Evolutionary conservation across 2,888 invertebrate species (phyloP).

Genomic region (Allacma fusca): DNA sequence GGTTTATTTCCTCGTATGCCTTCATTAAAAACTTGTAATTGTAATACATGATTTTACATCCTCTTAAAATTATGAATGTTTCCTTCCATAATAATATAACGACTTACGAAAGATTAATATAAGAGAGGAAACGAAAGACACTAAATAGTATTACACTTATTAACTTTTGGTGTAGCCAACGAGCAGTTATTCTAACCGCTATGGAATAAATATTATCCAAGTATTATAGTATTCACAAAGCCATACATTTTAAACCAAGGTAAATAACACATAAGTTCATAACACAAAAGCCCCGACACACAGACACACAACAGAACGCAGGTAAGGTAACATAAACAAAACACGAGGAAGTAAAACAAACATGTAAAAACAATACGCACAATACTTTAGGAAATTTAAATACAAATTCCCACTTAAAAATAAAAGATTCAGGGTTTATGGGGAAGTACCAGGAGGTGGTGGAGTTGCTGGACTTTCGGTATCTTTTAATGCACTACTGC

Average conservation of each 20-base stretch:
- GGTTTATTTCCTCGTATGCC: background rate
- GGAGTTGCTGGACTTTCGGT: slow-evolving; percentile 7
- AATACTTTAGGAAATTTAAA: background rate
- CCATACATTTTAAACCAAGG: no score
- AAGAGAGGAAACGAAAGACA: no score
- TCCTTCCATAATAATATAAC: no score
- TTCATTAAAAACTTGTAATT: background rate
- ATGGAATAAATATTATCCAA: no score
- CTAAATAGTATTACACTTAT: no score
- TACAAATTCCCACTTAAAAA: background rate
- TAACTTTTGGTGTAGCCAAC: no score
- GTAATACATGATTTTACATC: background rate
- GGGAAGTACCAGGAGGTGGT: slow-evolving; percentile 45
- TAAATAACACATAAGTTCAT: no score
- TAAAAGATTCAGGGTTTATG: slow-evolving; percentile 1
- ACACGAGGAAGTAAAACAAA: background rate
- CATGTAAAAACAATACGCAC: background rate
- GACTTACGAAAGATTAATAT: no score
- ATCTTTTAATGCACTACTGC: background rate
- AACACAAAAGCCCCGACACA: no score
- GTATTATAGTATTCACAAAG: no score
- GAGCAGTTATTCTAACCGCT: no score
- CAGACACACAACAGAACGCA: background rate
- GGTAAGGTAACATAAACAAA: background rate
- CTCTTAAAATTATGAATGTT: background rate